Evolutionary conservation across 1,140 invertebrate genomes (phyloP).

Genomic region (Uloborus diversus): DNA sequence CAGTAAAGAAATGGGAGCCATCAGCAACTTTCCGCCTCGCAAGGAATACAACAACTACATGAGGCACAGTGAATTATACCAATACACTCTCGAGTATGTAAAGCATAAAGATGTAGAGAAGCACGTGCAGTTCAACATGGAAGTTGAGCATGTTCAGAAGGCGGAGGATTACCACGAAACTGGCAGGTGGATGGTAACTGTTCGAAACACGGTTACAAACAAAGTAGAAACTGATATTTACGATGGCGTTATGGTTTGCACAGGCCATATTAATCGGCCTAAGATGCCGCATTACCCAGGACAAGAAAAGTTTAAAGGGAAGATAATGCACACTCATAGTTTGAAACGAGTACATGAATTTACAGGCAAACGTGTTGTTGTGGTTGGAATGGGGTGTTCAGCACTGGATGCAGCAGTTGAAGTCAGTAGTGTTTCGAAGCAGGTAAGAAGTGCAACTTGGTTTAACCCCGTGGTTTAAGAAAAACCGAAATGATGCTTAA

Average conservation of each 20-base stretch:
- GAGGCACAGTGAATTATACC: constrained; percentile 7
- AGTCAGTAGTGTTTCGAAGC: constrained; percentile 65
- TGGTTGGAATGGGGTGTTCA: constrained; percentile 70
- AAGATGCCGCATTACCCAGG: constrained; percentile 56
- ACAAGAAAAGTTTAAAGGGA: constrained; percentile 65
- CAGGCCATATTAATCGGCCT: constrained; percentile 59
- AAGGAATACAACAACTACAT: constrained; percentile 64
- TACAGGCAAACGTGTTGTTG: constrained; percentile 65
- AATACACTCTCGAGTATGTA: constrained; percentile 63
- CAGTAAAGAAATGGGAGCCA: constrained; percentile 68
- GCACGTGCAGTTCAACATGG: constrained; percentile 26
- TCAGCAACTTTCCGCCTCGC: constrained; percentile 65
- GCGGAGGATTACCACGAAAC: constrained; percentile 62
- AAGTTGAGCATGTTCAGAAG: constrained; percentile 52
- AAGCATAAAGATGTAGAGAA: constrained; percentile 52
- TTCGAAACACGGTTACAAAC: constrained; percentile 26
- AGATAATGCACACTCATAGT: constrained; percentile 66
- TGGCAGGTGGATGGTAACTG: constrained; percentile 64
- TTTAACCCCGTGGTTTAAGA: too few relatives aligned
- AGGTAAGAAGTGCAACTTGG: too few relatives aligned
- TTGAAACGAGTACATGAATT: constrained; percentile 62
- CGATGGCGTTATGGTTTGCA: constrained; percentile 65
- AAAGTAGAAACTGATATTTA: constrained; percentile 61
- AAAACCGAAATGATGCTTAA: too few relatives aligned
- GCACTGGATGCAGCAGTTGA: constrained; percentile 69